Percentiles rank a stretch among this genome's conserved stretches.
phyloP scores from a whole-genome alignment of 2,113 vertebrate genomes.

The Galbula dea region DNA sequence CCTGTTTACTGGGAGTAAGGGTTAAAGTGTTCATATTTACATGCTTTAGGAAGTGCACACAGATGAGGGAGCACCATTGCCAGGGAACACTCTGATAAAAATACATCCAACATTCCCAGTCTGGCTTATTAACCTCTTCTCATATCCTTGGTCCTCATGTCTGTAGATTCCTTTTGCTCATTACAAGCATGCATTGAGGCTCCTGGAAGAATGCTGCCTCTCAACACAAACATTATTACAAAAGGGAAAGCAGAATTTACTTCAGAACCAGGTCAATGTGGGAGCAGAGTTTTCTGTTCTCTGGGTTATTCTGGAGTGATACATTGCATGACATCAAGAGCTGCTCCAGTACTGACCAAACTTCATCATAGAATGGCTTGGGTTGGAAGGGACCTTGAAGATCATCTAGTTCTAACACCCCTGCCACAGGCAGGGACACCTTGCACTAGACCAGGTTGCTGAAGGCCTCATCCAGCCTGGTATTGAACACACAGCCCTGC shows the following conservation, averaged over 20 bases:
- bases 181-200: neutral
- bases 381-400: no score
- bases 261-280: neutral
- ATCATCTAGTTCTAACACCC: no score
- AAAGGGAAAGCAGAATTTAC: neutral
- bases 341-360: neutral
- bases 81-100: neutral
- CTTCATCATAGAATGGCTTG: no score
- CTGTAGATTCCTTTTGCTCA: neutral
- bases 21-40: neutral
- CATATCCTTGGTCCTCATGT: neutral
- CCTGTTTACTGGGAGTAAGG: neutral
- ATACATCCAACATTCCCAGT: neutral
- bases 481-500: no score
- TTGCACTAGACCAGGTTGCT: no score
- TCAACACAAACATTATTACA: neutral
- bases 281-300: neutral
- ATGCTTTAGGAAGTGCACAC: neutral
- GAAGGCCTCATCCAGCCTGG: no score
- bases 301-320: neutral
- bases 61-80: neutral
- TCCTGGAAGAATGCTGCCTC: neutral
- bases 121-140: neutral
- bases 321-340: neutral
- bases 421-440: no score